Conservation (phyloP, 2,113 vertebrate species). For the Vidua macroura region DNA sequence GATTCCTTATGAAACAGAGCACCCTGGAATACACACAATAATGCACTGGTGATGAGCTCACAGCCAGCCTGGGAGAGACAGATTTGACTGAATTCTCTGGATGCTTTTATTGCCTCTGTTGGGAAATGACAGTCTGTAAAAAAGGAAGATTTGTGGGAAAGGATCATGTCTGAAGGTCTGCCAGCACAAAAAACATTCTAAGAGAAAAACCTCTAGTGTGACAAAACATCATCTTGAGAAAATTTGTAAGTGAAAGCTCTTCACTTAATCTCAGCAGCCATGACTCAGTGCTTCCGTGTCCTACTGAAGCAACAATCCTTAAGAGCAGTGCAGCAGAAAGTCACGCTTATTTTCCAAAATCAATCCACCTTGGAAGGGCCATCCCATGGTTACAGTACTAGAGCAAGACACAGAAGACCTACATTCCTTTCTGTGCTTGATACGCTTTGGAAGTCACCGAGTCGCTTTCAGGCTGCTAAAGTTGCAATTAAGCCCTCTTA, state of each 20-base stretch:
- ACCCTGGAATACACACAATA: neutral
- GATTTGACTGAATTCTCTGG: neutral
- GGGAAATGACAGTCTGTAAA: neutral
- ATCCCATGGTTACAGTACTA: neutral
- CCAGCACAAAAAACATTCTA: neutral
- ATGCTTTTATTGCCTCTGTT: neutral
- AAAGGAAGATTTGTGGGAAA: neutral
- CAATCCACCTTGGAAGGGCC: neutral
- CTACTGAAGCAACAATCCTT: neutral
- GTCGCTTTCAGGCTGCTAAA: constrained; percentile 13
- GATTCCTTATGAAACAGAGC: neutral
- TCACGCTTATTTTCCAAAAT: neutral
- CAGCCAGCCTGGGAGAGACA: neutral
- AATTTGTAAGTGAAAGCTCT: neutral
- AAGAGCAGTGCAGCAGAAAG: neutral
- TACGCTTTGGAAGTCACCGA: neutral
- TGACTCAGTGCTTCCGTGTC: neutral
- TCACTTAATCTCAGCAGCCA: neutral
- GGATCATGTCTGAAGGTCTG: neutral
- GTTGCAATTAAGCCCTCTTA: constrained; percentile 48
- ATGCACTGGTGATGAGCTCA: neutral
- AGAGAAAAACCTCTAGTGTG: neutral
- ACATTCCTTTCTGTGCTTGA: neutral
- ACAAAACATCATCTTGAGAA: neutral
- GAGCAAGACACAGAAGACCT: constrained; percentile 12